Base-by-base conservation (phyloP, 1,140 invertebrate genomes). In the Orchesella cincta region DNA sequence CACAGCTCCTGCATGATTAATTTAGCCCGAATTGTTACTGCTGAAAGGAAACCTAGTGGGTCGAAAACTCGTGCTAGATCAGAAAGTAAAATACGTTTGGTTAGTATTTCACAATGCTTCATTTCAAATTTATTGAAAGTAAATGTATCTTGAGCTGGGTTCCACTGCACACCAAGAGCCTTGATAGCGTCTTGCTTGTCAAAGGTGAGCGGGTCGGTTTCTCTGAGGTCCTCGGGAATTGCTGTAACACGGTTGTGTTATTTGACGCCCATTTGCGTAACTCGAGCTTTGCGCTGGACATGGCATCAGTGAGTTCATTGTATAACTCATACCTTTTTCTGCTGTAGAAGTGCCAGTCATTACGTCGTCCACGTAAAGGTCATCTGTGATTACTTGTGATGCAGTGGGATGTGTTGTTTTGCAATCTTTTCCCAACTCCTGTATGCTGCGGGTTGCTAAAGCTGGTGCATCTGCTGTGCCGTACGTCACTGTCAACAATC, bases 241-340 rank as follows among this genome's bases (percentile, higher is more conserved):
- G 71, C 5, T 76, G 8, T 0, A 78, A n/a, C 0, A 78, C 31
- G 1, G 79, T 79, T 18, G 78, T 57, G 2, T 79, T 73, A 73
- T 86, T 86, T 23, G 84, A 84, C 12, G 74, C n/a, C 84, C 84
- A 87, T 81, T 86, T 85, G 57, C 85, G 31, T 31, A 87, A 72
- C 34, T 83, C 75, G 52, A 86, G 83, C 16, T 83, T 81, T 5
- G 79, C 85, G 51, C 23, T 57, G 1, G 29, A 8, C 23, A 82
- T 14, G 28, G 82, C 18, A 73, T 57, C 12, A n/a, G 81, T 51
- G 14, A 85, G 20, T 72, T 84, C 36, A 8, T 74, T 1, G 26
- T 77, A 54, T 0, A 83, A 39, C 57, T 29, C 20, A 81, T 20
- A 14, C 80, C 82, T 71, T 82, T 76, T 39, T 81, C 33, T 12